Evolutionary conservation across 2,113 vertebrate species (phyloP), one percentile per base, ranked within the genome.

Genomic region (Sisor rabdophorus): DNA sequence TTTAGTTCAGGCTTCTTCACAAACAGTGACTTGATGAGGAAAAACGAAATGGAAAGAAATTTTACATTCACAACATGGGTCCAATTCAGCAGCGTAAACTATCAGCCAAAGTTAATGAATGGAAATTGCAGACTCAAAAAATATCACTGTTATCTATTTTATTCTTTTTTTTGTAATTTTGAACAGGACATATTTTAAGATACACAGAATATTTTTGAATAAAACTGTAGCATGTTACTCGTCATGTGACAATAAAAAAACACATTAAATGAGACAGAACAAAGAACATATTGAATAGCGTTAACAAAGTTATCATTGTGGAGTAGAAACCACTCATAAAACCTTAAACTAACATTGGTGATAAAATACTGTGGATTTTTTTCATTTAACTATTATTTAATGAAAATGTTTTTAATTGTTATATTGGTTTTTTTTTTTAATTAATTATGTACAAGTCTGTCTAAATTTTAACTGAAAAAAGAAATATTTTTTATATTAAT

Each of bases 401-500:
- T 44, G 56, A 70, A 50, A 11, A 75, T 59, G 70, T 59, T 61
- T 55, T 61, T 24, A 54, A 75, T 78, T 22, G 7, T 56, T 86
- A 84, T 76, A 87, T 86, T 83, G 83, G 87, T 79, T 82, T 77
- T 88, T 68, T 17, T n/a, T n/a, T n/a, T n/a, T n/a, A n/a, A n/a
- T n/a, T 4, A 2, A 84, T 81, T 71, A 71, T 71, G 53, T 73
- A 72, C 58, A 83, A 79, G 73, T 84, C 74, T 77, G 12, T 68
- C 40, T 74, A 24, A 71, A 65, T 82, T 47, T 72, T 80, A 36
- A 48, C 75, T 79, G 81, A 59, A 83, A 85, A 87, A 84, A 84
- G 85, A 86, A 84, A 85, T 75, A 30, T 67, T 40, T 67, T 73
- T 85, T 82, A 86, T 89, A 75, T 88, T 83, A 83, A 87, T 87